A percentile compares a stretch with the other conserved stretches of the same genome.
phyloP scores from a whole-genome alignment of 92 coral and sea anemone species.

The Ricordea florida region DNA sequence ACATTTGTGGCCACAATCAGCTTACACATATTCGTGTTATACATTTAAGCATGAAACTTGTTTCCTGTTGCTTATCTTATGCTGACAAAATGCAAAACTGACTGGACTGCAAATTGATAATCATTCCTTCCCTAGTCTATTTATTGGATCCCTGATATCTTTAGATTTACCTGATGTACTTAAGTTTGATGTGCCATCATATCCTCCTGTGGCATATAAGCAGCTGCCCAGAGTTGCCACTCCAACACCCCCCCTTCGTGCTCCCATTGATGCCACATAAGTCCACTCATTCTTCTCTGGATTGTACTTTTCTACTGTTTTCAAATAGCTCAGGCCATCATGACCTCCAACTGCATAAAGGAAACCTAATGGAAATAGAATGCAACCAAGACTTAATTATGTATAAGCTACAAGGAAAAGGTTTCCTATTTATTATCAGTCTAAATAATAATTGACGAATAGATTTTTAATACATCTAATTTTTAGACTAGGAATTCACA shows the following conservation, averaged over 20 bases:
- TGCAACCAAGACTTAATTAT: background rate
- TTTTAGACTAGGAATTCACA: too few relatives aligned
- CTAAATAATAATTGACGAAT: too few relatives aligned
- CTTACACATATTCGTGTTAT: too few relatives aligned
- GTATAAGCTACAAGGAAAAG: background rate
- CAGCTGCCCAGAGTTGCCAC: constrained; percentile 81
- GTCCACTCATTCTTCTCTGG: constrained; percentile 79
- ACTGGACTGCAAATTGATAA: too few relatives aligned
- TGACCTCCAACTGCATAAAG: constrained; percentile 90
- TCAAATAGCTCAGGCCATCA: constrained; percentile 80
- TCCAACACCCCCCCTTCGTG: constrained; percentile 88
- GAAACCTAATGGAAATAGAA: constrained; percentile 39
- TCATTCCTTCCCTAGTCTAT: too few relatives aligned
- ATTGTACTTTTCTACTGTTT: constrained; percentile 75
- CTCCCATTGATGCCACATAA: constrained; percentile 81
- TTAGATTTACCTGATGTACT: constrained; percentile 69
- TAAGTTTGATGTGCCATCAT: constrained; percentile 81
- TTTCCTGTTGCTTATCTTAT: too few relatives aligned
- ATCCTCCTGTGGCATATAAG: constrained; percentile 85
- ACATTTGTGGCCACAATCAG: too few relatives aligned
- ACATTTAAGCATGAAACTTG: too few relatives aligned
- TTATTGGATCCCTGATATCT: background rate
- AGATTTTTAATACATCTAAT: too few relatives aligned
- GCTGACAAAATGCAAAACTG: too few relatives aligned
- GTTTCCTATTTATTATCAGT: too few relatives aligned